A percentile compares a stretch with the other conserved stretches of the same genome.
Conservation (phyloP, 2,113 vertebrate species). For the Excalfactoria chinensis region DNA sequence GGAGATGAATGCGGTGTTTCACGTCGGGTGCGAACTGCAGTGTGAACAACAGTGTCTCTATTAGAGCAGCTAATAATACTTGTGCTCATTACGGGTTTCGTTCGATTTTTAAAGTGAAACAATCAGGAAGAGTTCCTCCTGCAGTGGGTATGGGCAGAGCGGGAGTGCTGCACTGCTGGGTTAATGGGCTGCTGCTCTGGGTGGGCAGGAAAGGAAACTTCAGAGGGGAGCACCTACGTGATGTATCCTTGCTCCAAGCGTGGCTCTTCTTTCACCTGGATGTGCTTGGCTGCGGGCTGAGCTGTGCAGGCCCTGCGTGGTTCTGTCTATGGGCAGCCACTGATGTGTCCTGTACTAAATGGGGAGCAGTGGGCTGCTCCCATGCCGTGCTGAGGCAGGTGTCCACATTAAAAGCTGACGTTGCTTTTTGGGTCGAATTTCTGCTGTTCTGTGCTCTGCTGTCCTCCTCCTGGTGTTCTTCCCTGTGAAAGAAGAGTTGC, state of each 20-base stretch:
- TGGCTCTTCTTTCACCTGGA: not conserved
- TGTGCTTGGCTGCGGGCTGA: not conserved
- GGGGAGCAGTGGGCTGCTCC: not conserved
- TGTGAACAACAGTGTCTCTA: not conserved
- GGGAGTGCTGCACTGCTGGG: not conserved
- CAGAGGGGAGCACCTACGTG: not conserved
- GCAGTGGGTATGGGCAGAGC: not conserved
- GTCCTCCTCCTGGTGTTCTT: not conserved
- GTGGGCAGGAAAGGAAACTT: not conserved
- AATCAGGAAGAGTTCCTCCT: not conserved
- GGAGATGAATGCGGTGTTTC: slow-evolving; percentile 2
- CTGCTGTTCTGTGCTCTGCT: not conserved
- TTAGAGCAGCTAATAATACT: slow-evolving; percentile 4
- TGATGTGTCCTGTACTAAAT: accelerated
- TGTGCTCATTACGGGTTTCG: not conserved
- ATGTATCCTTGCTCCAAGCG: not conserved
- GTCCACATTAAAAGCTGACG: not conserved
- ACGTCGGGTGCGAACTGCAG: not conserved
- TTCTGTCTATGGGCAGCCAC: not conserved
- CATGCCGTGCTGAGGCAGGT: not conserved
- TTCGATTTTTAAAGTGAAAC: slow-evolving; percentile 23
- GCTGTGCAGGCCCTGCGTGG: not conserved
- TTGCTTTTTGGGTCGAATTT: not conserved
- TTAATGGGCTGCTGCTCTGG: not conserved
- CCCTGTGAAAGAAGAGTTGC: not conserved